Evolutionary conservation across 2,888 invertebrate species (phyloP).

Genomic region (Azorinus chamasolen): DNA sequence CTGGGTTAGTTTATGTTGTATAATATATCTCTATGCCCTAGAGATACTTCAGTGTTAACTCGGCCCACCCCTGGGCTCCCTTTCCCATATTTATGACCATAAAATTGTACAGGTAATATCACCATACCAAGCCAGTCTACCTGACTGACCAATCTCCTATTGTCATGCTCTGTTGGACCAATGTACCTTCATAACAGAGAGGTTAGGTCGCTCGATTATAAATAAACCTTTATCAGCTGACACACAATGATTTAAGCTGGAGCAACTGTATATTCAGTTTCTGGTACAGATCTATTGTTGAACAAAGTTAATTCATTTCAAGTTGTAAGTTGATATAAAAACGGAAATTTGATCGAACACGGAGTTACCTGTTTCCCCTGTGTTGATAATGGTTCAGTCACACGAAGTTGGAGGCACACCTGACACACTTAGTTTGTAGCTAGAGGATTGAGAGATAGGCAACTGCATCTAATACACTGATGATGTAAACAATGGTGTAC

Average conservation of each 20-base stretch:
- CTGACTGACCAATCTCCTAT: conserved; percentile 40
- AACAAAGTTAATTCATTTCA: conserved; percentile 41
- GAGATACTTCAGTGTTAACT: too few species aligned
- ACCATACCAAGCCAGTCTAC: conserved; percentile 1
- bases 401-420: too few species aligned
- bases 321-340: conserved; percentile 57
- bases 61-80: too few species aligned
- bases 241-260: too few species aligned
- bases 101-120: conserved; percentile 15
- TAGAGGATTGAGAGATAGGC: conserved; percentile 1
- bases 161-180: conserved; percentile 36
- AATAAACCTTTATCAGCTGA: neutral
- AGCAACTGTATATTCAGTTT: too few species aligned
- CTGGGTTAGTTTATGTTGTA: too few species aligned
- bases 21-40: too few species aligned
- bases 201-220: neutral
- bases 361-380: conserved; percentile 34
- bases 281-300: too few species aligned
- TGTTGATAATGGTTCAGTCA: conserved; percentile 31
- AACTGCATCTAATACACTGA: conserved; percentile 8
- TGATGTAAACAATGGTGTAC: conserved; percentile 38
- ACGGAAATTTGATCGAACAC: conserved; percentile 9
- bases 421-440: too few species aligned
- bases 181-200: conserved; percentile 7
- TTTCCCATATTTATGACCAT: neutral